Conservation (phyloP, 1,140 invertebrate species). For the Marisa cornuarietis region DNA sequence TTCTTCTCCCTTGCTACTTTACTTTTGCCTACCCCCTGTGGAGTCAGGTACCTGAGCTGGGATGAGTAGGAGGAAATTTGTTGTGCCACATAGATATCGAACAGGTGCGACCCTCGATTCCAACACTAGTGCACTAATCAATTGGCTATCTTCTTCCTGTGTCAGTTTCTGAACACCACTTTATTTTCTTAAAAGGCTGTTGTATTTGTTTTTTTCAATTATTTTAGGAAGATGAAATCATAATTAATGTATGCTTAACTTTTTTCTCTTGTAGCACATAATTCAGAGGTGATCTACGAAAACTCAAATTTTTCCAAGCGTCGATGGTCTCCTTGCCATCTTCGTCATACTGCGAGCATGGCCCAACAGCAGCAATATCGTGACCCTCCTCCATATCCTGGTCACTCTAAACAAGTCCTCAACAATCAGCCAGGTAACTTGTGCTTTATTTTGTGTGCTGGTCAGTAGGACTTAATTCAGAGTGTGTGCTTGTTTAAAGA, state of each 20-base stretch:
- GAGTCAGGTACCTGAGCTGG: too few species aligned
- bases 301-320: slow-evolving; percentile 10
- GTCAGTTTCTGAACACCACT: not conserved
- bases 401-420: slow-evolving; percentile 52
- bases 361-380: slow-evolving; percentile 35
- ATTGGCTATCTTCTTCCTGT: not conserved
- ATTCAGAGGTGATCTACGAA: slow-evolving; percentile 16
- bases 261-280: not conserved
- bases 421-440: slow-evolving; percentile 39
- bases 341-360: not conserved
- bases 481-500: not conserved
- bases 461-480: not conserved
- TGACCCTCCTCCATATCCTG: slow-evolving; percentile 59
- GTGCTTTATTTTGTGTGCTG: not conserved
- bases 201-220: not conserved
- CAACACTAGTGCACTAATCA: not conserved
- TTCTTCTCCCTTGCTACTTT: too few species aligned
- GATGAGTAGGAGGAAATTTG: too few species aligned
- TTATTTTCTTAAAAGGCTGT: not conserved
- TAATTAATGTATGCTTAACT: not conserved
- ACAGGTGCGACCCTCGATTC: not conserved
- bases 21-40: too few species aligned
- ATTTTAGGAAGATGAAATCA: not conserved
- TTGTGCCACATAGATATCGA: not conserved
- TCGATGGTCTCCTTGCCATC: not conserved